Evolutionary conservation across 2,888 invertebrate genomes (phyloP).

Genomic region (Mycalesis mineus): DNA sequence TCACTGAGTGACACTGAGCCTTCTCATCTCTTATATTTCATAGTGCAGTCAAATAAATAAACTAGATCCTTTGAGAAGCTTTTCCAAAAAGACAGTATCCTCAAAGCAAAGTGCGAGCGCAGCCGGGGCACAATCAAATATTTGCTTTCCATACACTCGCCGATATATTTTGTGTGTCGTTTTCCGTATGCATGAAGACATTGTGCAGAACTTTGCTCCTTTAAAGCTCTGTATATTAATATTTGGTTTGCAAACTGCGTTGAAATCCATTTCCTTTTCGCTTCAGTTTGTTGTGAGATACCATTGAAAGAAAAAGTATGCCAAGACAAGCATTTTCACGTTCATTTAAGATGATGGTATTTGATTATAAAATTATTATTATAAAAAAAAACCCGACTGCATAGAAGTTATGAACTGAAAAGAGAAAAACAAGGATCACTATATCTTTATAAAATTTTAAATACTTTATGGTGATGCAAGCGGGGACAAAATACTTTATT

Average conservation of each 20-base stretch:
- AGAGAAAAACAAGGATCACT: no score
- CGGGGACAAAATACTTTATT: no score
- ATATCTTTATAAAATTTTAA: no score
- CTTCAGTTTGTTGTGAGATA: not conserved
- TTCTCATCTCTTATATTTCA: no score
- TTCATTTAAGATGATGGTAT: no score
- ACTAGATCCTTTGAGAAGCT: not conserved
- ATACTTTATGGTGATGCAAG: no score
- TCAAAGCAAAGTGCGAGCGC: not conserved
- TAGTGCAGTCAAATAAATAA: not conserved
- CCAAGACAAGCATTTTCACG: no score
- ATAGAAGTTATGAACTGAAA: no score
- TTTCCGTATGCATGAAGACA: not conserved
- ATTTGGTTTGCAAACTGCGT: conserved; percentile 2
- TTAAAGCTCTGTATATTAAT: not conserved
- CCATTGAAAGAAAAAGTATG: no score
- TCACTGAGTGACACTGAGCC: no score
- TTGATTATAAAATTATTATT: no score
- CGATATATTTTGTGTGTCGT: not conserved
- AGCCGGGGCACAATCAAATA: not conserved
- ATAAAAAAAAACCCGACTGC: no score
- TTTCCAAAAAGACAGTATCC: not conserved
- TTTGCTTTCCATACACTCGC: not conserved
- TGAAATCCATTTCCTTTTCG: not conserved
- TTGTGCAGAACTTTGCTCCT: not conserved